These are phyloP conservation scores for Takifugu bimaculatus DNA, from an alignment of 2,113 vertebrate species.

Conservation along the genomic window DNA sequence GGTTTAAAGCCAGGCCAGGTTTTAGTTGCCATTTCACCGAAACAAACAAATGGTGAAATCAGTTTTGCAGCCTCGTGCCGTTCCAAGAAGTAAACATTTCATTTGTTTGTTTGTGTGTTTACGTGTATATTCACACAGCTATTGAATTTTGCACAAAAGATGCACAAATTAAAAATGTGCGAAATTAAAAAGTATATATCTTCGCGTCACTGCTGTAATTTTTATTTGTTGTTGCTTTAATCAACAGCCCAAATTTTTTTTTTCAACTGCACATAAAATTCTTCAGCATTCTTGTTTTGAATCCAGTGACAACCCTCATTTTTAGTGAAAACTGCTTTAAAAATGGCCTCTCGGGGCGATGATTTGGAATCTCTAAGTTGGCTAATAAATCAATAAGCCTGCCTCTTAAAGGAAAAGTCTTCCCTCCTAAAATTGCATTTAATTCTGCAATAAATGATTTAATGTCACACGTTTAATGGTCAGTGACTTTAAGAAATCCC, in stretches of 20 bases:
- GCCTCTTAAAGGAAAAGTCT: too few species aligned
- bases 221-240: background rate
- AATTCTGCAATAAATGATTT: too few species aligned
- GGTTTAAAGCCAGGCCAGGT: slow-evolving; percentile 51
- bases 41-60: slow-evolving; percentile 68
- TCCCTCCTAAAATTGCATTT: too few species aligned
- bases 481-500: background rate
- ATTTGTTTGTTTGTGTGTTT: slow-evolving; percentile 22
- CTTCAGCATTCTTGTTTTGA: too few species aligned
- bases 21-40: slow-evolving; percentile 63
- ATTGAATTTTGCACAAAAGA: too few species aligned
- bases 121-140: slow-evolving; percentile 25
- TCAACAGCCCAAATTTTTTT: background rate
- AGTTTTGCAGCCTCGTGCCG: slow-evolving; percentile 45
- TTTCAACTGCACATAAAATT: too few species aligned
- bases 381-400: too few species aligned
- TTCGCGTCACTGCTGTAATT: too few species aligned
- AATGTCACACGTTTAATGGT: background rate
- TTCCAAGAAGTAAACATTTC: slow-evolving; percentile 28
- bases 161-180: background rate
- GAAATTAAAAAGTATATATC: background rate
- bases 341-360: too few species aligned
- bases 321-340: too few species aligned
- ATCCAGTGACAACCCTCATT: too few species aligned
- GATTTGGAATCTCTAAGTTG: too few species aligned